A percentile compares a stretch with the other conserved stretches of the same genome.
Evolutionary conservation across 2,113 vertebrate genomes (phyloP).

Genomic region (Oxygymnocypris stewartii): DNA sequence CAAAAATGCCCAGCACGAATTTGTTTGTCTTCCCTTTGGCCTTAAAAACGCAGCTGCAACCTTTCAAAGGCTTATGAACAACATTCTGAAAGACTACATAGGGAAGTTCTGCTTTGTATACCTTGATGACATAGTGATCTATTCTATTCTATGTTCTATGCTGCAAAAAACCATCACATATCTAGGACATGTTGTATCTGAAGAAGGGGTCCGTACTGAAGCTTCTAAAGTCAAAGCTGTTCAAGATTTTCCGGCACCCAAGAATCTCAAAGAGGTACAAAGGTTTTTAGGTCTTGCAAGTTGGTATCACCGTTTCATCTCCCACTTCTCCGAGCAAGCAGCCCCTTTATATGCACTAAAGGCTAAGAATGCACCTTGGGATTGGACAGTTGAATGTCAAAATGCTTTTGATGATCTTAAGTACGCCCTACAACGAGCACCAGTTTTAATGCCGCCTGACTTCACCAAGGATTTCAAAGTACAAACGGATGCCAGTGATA

Average conservation of each 20-base stretch:
- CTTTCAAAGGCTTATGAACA: conserved; percentile 3
- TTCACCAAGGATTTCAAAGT: neutral
- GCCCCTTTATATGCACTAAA: neutral
- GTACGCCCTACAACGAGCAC: neutral
- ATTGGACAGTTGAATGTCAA: neutral
- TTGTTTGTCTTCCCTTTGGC: no score
- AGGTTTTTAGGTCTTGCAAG: no score
- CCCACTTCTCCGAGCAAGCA: neutral
- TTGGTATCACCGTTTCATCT: neutral
- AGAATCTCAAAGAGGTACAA: no score
- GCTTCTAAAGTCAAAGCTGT: no score
- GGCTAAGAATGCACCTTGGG: neutral
- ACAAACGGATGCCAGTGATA: neutral
- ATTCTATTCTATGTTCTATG: conserved; percentile 4
- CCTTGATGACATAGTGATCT: neutral
- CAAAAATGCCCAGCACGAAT: no score
- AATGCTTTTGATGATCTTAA: conserved; percentile 4
- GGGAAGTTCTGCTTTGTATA: neutral
- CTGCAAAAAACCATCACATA: neutral
- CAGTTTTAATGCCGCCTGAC: neutral
- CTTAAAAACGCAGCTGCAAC: neutral
- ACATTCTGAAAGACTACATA: neutral
- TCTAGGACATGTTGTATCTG: neutral
- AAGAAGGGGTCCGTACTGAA: no score
- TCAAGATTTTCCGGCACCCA: no score